These are phyloP conservation scores for Lampris megalopsis DNA, from an alignment of 2,113 vertebrate genomes.

Conservation along the genomic window DNA sequence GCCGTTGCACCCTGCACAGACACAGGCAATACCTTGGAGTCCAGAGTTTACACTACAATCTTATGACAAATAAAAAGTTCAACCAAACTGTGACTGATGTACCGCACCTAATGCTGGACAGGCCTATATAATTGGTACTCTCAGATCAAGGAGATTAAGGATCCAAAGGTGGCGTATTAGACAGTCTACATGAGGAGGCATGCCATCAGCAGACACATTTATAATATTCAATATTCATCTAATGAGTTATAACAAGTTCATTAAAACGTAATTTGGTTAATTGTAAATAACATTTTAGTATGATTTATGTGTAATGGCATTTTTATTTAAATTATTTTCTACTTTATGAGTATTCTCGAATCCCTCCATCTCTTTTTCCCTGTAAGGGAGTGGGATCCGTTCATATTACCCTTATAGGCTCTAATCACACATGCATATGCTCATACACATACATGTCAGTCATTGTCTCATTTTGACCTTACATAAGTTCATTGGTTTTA, in stretches of 20 bases:
- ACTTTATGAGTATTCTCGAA: no score
- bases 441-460: no score
- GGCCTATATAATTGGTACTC: neutral
- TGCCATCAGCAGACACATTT: neutral
- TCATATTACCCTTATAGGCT: no score
- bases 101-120: constrained; percentile 15
- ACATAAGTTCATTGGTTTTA: no score
- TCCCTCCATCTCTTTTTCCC: no score
- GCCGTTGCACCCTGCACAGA: neutral
- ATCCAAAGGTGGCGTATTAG: neutral
- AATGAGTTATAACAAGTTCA: neutral
- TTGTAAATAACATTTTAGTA: neutral
- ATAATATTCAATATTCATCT: constrained; percentile 8
- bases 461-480: no score
- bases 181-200: neutral
- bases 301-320: neutral
- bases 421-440: no score
- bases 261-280: neutral
- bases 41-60: neutral
- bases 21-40: constrained; percentile 15
- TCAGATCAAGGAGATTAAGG: neutral
- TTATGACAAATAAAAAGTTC: constrained; percentile 3
- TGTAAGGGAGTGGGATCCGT: no score
- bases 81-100: constrained; percentile 2
- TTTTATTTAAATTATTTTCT: no score